Evolutionary conservation across 2,888 invertebrate species (phyloP), one percentile per base, ranked within the genome.

Genomic region (Hypercompe scribonia): DNA sequence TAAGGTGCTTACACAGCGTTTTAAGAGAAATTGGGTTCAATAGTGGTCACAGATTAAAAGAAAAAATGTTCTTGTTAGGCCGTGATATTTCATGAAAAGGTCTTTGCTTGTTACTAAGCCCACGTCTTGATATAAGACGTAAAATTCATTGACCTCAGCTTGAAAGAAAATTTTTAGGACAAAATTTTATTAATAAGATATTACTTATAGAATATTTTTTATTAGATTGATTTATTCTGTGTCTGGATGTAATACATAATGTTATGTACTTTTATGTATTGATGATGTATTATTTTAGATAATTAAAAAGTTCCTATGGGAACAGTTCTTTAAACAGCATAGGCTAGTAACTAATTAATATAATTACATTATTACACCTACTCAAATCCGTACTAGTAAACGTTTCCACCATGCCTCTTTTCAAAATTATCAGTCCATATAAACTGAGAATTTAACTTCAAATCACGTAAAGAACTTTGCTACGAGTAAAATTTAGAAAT

Each of bases 41-140:
- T 61, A 68, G 36, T 68, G 68, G 68, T 68, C 61, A 61, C 33
- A 58, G 68, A 31, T 36, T 68, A 68, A 68, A 68, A 68, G 68
- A 21, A 54, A 58, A 68, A 58, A 68, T 58, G 58, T 36, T 68
- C 54, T 61, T 68, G 34, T 68, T 68, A 54, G 33, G n/a, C n/a
- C 34, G n/a, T 54, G 34, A 54, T 54, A 68, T 68, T 68, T 68
- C 50, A 68, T 54, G n/a, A 50, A 68, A 54, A 10, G 34, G 24
- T 28, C 34, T 34, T 50, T 68, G 50, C 50, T 54, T 54, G n/a
- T 68, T 54, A 68, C 68, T 66, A 15, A 64, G 34, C 31, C 13
- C 13, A 33, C 31, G 24, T 66, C 24, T 46, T 67, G 31, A n/a
- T 11, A n/a, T 11, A 33, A 67, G 31, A 46, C 21, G 46, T 21